These are phyloP conservation scores for Tachypleus tridentatus DNA, from an alignment of 1,140 invertebrate species.

Conservation along the genomic window DNA sequence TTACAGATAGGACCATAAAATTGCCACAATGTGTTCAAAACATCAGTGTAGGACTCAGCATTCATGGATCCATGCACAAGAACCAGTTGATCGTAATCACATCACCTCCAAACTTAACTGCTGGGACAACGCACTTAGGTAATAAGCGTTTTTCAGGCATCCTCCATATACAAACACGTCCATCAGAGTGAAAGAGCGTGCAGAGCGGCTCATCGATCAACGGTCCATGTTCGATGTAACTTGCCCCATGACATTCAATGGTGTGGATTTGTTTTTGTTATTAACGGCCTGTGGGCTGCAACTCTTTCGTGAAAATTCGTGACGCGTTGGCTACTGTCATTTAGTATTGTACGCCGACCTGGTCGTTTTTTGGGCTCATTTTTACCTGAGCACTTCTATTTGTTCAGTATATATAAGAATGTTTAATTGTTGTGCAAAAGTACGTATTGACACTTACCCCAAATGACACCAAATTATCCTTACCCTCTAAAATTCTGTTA, in stretches of 20 bases:
- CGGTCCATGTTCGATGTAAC: background rate
- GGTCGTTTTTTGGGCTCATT: too few species aligned
- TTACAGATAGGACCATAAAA: background rate
- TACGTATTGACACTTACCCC: too few species aligned
- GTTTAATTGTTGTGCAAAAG: too few species aligned
- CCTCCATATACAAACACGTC: conserved; percentile 2
- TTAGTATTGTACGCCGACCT: too few species aligned
- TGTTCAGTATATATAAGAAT: too few species aligned
- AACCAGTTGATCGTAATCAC: background rate
- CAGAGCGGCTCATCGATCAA: background rate
- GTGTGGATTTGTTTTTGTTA: too few species aligned
- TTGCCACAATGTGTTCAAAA: background rate
- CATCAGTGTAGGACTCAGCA: background rate
- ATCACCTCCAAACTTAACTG: conserved; percentile 5
- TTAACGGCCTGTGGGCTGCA: too few species aligned
- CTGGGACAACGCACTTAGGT: background rate
- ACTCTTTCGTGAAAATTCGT: too few species aligned
- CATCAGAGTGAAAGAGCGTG: conserved; percentile 5
- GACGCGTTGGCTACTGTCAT: too few species aligned
- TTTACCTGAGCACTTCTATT: too few species aligned
- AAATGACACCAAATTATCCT: too few species aligned
- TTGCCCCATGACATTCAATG: background rate
- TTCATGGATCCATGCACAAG: background rate
- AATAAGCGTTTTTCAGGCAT: conserved; percentile 2
- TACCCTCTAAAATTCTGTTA: too few species aligned